Conservation (phyloP, 2,797 vertebrate species). For the Rhinogobio ventralis region DNA sequence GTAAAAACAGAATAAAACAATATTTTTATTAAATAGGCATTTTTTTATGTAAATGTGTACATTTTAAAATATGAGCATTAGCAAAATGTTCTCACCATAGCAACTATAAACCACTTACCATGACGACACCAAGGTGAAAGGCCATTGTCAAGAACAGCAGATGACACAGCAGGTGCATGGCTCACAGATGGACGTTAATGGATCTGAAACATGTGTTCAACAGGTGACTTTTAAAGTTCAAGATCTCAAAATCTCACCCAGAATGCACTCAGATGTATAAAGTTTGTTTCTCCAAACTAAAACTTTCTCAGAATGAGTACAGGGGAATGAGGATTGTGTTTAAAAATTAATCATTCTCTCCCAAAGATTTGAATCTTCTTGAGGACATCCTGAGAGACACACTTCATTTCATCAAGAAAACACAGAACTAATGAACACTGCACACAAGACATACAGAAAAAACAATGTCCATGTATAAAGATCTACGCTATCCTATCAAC, state of each 20-base stretch:
- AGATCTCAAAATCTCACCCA: neutral
- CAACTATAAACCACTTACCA: conserved; percentile 67
- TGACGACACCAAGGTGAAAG: conserved; percentile 52
- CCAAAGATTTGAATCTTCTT: neutral
- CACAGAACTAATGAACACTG: conserved; percentile 17
- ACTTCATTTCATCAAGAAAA: conserved; percentile 6
- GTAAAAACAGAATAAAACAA: too few species aligned
- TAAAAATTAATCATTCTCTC: conserved; percentile 14
- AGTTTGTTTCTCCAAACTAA: neutral
- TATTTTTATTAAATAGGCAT: neutral
- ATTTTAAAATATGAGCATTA: neutral
- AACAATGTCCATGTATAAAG: neutral
- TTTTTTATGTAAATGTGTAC: neutral
- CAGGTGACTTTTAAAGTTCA: conserved; percentile 3
- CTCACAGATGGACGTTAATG: neutral
- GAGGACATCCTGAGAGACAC: neutral
- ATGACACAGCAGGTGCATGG: conserved; percentile 54
- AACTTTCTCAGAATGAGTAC: neutral
- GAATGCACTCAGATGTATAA: conserved; percentile 4
- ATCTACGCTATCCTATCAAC: neutral
- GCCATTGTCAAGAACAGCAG: conserved; percentile 62
- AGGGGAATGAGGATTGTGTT: conserved; percentile 1
- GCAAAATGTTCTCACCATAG: neutral
- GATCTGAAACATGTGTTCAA: conserved; percentile 33
- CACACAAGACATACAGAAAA: neutral